Percentiles rank a stretch among this genome's conserved stretches.
Evolutionary conservation across 2,797 vertebrate genomes (phyloP).

Genomic region (Saxicola maurus): DNA sequence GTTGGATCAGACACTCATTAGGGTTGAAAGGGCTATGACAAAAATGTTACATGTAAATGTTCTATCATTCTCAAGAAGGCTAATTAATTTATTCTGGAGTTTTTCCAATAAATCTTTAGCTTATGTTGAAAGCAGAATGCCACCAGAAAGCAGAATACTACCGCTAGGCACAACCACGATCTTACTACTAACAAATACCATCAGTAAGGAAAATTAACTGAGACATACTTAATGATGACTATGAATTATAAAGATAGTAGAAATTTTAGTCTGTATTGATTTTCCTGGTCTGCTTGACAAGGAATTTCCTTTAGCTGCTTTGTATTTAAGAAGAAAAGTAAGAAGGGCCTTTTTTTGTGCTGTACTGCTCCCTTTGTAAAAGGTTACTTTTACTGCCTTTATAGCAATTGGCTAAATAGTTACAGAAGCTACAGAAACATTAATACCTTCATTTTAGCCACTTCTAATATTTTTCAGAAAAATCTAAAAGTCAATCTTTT

Average conservation of each 20-base stretch:
- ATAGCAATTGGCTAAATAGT: not conserved
- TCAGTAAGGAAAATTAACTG: not conserved
- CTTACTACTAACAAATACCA: not conserved
- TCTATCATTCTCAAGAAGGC: not conserved
- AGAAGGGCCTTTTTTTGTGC: fast-evolving
- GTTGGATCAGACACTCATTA: not conserved
- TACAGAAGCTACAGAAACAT: not conserved
- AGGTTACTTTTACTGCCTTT: not conserved
- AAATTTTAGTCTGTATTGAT: not conserved
- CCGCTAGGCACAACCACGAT: fast-evolving
- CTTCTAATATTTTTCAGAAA: not conserved
- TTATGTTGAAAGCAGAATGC: not conserved
- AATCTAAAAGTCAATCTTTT: not conserved
- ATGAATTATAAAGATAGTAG: not conserved
- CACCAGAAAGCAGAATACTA: not conserved
- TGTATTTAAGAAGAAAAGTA: not conserved
- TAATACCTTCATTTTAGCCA: not conserved
- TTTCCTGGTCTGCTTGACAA: not conserved
- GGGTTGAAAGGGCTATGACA: not conserved
- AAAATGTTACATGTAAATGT: not conserved
- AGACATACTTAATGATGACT: not conserved
- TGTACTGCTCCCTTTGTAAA: not conserved
- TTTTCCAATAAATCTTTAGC: not conserved
- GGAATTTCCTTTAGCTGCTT: not conserved
- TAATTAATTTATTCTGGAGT: not conserved